Evolutionary conservation across 1,140 invertebrate species (phyloP).

Genomic region (Drosophila guanche): DNA sequence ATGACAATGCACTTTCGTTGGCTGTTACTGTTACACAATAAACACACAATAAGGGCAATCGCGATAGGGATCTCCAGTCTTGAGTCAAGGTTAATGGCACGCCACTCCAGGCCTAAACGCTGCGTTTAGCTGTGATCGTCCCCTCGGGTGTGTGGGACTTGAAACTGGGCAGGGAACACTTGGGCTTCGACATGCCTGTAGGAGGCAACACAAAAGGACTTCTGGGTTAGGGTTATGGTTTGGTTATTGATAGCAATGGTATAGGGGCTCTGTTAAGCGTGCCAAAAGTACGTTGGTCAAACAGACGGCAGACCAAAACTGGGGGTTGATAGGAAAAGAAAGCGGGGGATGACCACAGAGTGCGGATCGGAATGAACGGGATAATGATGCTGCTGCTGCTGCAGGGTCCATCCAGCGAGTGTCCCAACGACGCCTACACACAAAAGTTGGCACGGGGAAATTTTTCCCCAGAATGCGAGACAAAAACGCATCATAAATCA

Average conservation of each 20-base stretch:
- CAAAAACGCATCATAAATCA: constrained; percentile 72
- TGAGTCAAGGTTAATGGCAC: constrained; percentile 58
- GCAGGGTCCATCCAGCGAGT: constrained; percentile 47
- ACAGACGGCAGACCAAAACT: constrained; percentile 23
- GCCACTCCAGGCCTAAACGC: constrained; percentile 69
- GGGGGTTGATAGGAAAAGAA: constrained; percentile 46
- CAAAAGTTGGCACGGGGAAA: constrained; percentile 44
- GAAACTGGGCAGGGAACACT: constrained; percentile 3
- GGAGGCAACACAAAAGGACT: constrained; percentile 35
- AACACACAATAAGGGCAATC: constrained; percentile 70
- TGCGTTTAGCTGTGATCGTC: constrained; percentile 54
- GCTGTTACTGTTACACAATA: constrained; percentile 62
- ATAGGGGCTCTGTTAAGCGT: constrained; percentile 69
- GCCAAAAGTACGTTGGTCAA: constrained; percentile 75
- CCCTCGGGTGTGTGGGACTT: too few species aligned
- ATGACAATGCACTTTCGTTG: constrained; percentile 77
- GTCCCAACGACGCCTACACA: constrained; percentile 71
- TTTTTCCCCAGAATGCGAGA: constrained; percentile 54
- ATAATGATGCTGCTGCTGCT: constrained; percentile 33
- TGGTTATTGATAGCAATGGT: constrained; percentile 40
- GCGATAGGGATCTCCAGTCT: constrained; percentile 67
- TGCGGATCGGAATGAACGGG: constrained; percentile 6
- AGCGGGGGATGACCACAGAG: constrained; percentile 56
- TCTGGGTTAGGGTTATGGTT: constrained; percentile 49
- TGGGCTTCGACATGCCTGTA: constrained; percentile 1